These are phyloP conservation scores for Chloebia gouldiae DNA, from an alignment of 2,113 vertebrate genomes.

Conservation along the genomic window DNA sequence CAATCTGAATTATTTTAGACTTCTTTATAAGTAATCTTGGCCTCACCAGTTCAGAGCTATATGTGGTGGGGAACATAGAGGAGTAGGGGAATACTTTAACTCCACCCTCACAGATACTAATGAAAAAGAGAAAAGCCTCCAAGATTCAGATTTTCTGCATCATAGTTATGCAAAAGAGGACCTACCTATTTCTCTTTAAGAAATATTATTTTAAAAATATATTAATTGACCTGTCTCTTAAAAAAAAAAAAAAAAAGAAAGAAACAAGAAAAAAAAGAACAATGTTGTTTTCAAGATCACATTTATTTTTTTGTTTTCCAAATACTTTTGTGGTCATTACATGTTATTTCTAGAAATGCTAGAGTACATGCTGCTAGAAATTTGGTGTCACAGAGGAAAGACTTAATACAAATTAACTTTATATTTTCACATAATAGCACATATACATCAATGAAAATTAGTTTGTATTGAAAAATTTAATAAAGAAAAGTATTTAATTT, in stretches of 20 bases:
- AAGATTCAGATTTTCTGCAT: not conserved
- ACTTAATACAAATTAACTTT: not conserved
- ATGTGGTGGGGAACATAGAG: rapidly evolving
- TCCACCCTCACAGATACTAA: not conserved
- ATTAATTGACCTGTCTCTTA: not conserved
- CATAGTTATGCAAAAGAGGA: not conserved
- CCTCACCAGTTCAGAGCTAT: not conserved
- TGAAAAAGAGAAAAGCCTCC: rapidly evolving
- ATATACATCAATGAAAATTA: slow-evolving; percentile 15
- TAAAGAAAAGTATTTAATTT: slow-evolving; percentile 1
- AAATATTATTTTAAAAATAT: not conserved
- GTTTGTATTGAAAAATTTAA: not conserved
- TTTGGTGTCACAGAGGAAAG: not conserved
- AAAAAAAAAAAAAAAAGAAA: not conserved
- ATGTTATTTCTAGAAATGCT: not conserved
- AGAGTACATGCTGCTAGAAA: not conserved
- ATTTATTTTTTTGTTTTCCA: not conserved
- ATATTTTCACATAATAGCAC: not conserved
- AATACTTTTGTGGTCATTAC: not conserved
- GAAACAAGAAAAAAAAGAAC: rapidly evolving
- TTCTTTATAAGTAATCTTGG: not conserved
- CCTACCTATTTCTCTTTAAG: not conserved
- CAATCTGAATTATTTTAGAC: not conserved
- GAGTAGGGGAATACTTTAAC: not conserved
- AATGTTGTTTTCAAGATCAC: not conserved